Evolutionary conservation across 1,140 invertebrate genomes (phyloP), one percentile per base, ranked within the genome.

Genomic region (Meloidogyne hapla): DNA sequence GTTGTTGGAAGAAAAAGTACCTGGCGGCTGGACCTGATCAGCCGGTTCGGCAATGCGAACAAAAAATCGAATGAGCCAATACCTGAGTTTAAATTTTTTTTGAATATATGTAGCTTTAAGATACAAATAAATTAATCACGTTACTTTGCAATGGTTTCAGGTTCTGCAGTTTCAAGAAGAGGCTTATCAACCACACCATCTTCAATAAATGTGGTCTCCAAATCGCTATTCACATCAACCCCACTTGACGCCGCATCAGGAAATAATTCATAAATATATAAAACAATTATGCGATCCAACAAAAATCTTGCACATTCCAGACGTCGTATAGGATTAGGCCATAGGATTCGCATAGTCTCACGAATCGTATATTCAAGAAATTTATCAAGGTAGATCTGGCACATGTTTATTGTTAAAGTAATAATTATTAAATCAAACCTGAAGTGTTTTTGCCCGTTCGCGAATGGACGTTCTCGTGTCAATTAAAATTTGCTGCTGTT

Each of bases 51-150:
- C 84, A 21, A 87, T 84, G 65, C 86, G 85, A 25, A 77, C 77
- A 38, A 86, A 83, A 84, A 85, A 86, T 42, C 85, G 76, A 33
- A 86, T 87, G 2, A 86, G 69, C 83, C 84, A 85, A 33, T 77
- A 73, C 9, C 71, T 71, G 38, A 21, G 4, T n/a, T n/a, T n/a
- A n/a, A n/a, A n/a, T n/a, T n/a, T n/a, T n/a, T 40, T 21, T n/a
- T 18, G 13, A 25, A 61, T 33, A 63, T 3, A 12, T 6, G 62
- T 80, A 75, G 63, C 81, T 76, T 42, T n/a, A 42, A 48, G 6
- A n/a, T 2, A 56, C 18, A 56, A 2, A 48, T 18, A 18, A 21
- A n/a, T 6, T 56, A 56, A 56, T n/a, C 48, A 18, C n/a, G n/a
- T n/a, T 6, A 79, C 42, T 68, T 69, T 13, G 85, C 85, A 68